These are phyloP conservation scores for Xestia rhomboidea DNA, from an alignment of 2,888 invertebrate species.

Conservation along the genomic window DNA sequence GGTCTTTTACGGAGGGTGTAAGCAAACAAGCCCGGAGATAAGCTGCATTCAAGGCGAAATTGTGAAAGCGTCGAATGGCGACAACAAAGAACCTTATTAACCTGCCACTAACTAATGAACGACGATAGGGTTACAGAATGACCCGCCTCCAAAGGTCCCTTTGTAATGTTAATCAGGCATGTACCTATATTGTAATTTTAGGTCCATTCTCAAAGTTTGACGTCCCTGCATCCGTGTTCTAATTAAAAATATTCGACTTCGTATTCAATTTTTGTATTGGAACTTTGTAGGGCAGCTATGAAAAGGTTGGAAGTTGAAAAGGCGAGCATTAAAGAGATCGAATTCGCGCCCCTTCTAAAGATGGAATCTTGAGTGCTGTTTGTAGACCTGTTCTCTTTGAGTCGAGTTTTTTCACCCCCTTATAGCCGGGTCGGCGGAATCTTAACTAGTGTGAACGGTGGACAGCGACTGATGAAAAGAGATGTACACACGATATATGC, in stretches of 20 bases:
- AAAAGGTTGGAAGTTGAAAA: conserved; percentile 64
- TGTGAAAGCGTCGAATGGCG: conserved; percentile 82
- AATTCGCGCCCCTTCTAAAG: conserved; percentile 81
- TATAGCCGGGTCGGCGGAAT: conserved; percentile 74
- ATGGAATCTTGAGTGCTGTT: conserved; percentile 78
- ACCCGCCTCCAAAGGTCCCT: conserved; percentile 74
- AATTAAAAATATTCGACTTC: conserved; percentile 61
- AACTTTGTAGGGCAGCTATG: conserved; percentile 53
- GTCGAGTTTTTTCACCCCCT: conserved; percentile 79
- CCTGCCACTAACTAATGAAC: conserved; percentile 87
- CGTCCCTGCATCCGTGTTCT: conserved; percentile 63
- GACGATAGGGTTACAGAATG: conserved; percentile 83
- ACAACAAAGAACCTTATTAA: conserved; percentile 88
- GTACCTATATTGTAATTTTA: conserved; percentile 76
- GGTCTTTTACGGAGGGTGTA: conserved; percentile 79
- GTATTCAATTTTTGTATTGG: conserved; percentile 56
- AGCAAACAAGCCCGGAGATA: conserved; percentile 87
- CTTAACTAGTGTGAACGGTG: conserved; percentile 82
- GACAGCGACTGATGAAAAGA: conserved; percentile 83
- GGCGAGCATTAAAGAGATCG: conserved; percentile 77
- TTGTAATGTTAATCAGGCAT: conserved; percentile 80
- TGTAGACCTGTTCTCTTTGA: conserved; percentile 79
- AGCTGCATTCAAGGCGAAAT: conserved; percentile 88
- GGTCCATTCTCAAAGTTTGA: conserved; percentile 68
- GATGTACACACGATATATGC: conserved; percentile 89